Percentiles rank a stretch among this genome's conserved stretches.
Conservation (phyloP, 2,113 vertebrate species). For the Sinocyclocheilus maitianheensis region DNA sequence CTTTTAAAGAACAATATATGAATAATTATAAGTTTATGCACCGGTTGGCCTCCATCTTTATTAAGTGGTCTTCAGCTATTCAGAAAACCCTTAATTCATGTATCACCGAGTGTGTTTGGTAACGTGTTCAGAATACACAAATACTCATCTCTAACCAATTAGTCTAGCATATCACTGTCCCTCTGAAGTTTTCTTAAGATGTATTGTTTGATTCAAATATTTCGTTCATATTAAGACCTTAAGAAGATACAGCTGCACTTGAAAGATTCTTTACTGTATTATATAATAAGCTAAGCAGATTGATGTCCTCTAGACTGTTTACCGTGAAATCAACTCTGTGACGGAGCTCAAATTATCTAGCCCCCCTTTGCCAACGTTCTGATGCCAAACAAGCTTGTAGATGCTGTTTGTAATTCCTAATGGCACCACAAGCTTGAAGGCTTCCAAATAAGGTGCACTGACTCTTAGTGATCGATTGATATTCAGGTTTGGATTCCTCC, state of each 20-base stretch:
- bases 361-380: not conserved
- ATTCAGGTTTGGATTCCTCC: not conserved
- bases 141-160: not conserved
- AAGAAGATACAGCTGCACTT: not conserved
- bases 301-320: slow-evolving; percentile 32
- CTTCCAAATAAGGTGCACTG: slow-evolving; percentile 28
- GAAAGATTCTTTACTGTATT: not conserved
- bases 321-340: slow-evolving; percentile 21
- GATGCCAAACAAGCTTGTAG: not conserved
- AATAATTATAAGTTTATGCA: not conserved
- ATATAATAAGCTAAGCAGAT: not conserved
- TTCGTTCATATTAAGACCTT: not conserved
- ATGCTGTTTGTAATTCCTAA: slow-evolving; percentile 17
- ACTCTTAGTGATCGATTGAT: not conserved
- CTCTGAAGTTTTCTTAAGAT: not conserved
- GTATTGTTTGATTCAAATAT: not conserved
- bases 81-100: not conserved
- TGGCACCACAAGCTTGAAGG: not conserved
- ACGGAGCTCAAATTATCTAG: not conserved
- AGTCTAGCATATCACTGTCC: not conserved
- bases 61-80: not conserved
- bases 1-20: not conserved
- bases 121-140: not conserved
- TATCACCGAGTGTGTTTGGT: not conserved
- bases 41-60: not conserved